These are phyloP conservation scores for Notiomystis cincta DNA, from an alignment of 2,113 vertebrate species.

Conservation along the genomic window DNA sequence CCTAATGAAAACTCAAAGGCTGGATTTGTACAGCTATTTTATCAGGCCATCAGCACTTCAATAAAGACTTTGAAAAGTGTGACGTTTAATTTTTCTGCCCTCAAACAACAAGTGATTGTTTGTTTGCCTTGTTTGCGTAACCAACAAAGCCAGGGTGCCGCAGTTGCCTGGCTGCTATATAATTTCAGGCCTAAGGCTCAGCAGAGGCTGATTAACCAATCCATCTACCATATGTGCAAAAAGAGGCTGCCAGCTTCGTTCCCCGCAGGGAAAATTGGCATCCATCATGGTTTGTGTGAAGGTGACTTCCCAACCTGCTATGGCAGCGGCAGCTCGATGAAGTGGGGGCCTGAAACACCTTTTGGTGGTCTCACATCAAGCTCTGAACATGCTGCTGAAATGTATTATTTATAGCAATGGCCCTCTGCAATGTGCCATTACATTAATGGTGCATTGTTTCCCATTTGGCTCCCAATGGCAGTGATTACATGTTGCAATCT, in stretches of 20 bases:
- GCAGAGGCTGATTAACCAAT: conserved; percentile 82
- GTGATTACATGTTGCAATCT: conserved; percentile 44
- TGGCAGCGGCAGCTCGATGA: conserved; percentile 26
- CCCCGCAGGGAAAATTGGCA: conserved; percentile 76
- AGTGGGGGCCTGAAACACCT: conserved; percentile 62
- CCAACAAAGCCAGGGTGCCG: conserved; percentile 61
- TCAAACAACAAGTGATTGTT: conserved; percentile 71
- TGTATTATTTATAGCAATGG: conserved; percentile 72
- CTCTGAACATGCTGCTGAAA: conserved; percentile 60
- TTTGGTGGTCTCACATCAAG: conserved; percentile 39
- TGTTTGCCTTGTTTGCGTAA: conserved; percentile 68
- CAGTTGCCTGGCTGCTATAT: conserved; percentile 74
- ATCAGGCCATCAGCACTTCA: conserved; percentile 50
- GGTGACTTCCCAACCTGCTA: conserved; percentile 55
- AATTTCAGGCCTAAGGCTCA: conserved; percentile 77
- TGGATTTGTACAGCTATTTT: conserved; percentile 61
- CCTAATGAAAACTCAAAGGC: conserved; percentile 9
- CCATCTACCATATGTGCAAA: conserved; percentile 90
- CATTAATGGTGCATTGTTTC: conserved; percentile 71
- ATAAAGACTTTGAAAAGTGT: background rate
- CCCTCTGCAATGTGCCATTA: conserved; percentile 66
- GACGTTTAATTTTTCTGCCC: background rate
- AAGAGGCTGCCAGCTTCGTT: conserved; percentile 78
- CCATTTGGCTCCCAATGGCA: conserved; percentile 65
- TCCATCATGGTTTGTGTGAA: conserved; percentile 65